Conservation (phyloP, 2,113 vertebrate species). For the Sylvilagus bachmani region DNA sequence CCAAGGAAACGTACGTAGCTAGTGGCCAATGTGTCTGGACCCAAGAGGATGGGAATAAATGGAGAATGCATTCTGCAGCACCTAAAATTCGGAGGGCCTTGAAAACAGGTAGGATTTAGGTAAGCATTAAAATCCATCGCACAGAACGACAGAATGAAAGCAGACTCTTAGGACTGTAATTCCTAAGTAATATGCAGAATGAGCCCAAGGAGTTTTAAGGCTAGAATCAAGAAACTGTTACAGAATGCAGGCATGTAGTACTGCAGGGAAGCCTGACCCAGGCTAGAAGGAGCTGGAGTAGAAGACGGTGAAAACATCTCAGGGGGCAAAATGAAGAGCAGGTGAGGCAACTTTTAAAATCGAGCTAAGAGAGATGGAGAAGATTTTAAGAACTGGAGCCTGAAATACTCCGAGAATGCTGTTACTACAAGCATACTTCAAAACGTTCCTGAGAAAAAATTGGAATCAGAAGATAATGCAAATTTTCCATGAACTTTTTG, state of each 20-base stretch:
- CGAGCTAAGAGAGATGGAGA: neutral
- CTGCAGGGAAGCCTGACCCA: neutral
- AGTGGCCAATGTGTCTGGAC: neutral
- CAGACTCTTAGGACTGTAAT: neutral
- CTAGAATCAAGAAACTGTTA: neutral
- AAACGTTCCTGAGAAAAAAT: no score
- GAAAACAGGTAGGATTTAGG: conserved; percentile 36
- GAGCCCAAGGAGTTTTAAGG: neutral
- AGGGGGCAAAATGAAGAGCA: neutral
- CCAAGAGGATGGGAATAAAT: neutral
- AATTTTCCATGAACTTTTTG: no score
- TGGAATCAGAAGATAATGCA: no score
- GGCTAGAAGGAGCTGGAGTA: neutral
- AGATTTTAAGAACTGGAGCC: neutral
- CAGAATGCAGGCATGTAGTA: neutral
- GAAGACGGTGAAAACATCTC: conserved; percentile 16
- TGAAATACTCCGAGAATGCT: conserved; percentile 30
- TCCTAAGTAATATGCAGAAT: neutral
- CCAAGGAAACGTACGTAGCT: neutral
- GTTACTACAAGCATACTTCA: no score
- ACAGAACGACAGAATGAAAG: neutral
- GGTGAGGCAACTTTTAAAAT: conserved; percentile 10
- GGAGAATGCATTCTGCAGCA: conserved; percentile 16
- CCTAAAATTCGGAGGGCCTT: neutral
- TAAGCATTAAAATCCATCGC: conserved; percentile 11